Evolutionary conservation across 2,113 vertebrate species (phyloP).

Genomic region (Nyctibius bracteatus): DNA sequence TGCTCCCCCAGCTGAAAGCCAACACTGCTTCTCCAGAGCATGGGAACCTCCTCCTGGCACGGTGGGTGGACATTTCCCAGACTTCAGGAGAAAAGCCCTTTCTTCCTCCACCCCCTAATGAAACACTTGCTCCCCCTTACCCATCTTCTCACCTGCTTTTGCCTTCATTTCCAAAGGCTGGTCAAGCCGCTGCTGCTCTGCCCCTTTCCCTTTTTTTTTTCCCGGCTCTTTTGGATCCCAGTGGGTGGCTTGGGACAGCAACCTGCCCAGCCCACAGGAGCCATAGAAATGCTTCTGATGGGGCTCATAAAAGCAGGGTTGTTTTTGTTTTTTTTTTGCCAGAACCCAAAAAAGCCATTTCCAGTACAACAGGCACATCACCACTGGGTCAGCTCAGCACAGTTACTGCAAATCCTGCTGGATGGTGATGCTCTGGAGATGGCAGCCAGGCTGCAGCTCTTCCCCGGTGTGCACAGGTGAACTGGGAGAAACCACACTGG

Average conservation of each 20-base stretch:
- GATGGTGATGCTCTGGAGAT: not conserved
- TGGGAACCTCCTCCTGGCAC: accelerated
- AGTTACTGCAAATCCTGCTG: not conserved
- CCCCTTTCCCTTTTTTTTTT: not conserved
- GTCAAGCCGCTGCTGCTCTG: not conserved
- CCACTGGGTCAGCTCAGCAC: not conserved
- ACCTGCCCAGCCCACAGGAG: not conserved
- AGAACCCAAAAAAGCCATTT: not conserved
- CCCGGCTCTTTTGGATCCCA: not conserved
- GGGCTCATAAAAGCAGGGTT: not conserved
- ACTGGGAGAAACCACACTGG: not conserved
- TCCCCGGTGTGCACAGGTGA: not conserved
- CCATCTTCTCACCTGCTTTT: not conserved
- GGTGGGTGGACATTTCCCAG: not conserved
- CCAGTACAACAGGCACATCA: not conserved
- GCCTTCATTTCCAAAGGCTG: not conserved
- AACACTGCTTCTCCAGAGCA: not conserved
- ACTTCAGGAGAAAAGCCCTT: not conserved
- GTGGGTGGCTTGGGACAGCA: not conserved
- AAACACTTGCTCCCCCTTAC: not conserved
- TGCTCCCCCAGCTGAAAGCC: not conserved
- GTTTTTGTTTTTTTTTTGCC: too few species aligned
- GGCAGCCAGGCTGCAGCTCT: not conserved
- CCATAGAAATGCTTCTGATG: not conserved
- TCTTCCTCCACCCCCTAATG: not conserved